A percentile compares a stretch with the other conserved stretches of the same genome.
These are phyloP conservation scores for Darevskia mixta DNA, from an alignment of 2,797 vertebrate species.

Conservation along the genomic window DNA sequence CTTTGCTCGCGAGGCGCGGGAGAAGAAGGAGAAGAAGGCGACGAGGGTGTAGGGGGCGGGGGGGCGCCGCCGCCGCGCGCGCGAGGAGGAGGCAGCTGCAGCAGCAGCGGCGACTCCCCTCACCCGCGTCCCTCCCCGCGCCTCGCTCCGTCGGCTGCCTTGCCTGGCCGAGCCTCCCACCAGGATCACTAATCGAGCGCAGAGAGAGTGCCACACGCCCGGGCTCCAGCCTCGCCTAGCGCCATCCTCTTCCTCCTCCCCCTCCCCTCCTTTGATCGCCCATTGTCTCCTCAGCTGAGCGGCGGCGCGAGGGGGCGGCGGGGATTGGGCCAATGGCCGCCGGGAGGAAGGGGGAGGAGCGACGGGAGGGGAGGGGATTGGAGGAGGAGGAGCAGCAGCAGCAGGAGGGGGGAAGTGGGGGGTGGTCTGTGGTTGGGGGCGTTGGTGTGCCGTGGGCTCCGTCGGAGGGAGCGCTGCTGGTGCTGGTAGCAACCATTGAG, in stretches of 20 bases:
- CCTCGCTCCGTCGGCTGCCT: neutral
- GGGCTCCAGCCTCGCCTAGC: constrained; percentile 54
- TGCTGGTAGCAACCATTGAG: neutral
- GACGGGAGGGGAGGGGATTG: neutral
- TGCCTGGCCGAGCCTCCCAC: constrained; percentile 4
- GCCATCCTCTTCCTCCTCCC: constrained; percentile 39
- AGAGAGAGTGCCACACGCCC: constrained; percentile 53
- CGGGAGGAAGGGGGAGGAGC: constrained; percentile 21
- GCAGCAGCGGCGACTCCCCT: neutral
- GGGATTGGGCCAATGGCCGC: constrained; percentile 52
- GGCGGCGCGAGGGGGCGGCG: constrained; percentile 61
- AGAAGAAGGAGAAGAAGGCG: neutral
- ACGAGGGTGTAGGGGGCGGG: too few relatives aligned
- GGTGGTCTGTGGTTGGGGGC: neutral
- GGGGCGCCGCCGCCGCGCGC: neutral
- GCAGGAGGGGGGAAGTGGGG: too few relatives aligned
- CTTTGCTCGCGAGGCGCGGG: constrained; percentile 24
- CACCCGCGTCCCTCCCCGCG: neutral
- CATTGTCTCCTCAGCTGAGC: constrained; percentile 73
- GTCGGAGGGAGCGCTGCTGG: constrained; percentile 10
- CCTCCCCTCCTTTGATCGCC: constrained; percentile 61
- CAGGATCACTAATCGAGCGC: constrained; percentile 62
- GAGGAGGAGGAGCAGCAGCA: neutral
- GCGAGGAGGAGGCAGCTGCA: neutral
- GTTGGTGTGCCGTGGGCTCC: constrained; percentile 11